phyloP scores from a whole-genome alignment of 2,797 vertebrate genomes.

The Neomorphus geoffroyi region DNA sequence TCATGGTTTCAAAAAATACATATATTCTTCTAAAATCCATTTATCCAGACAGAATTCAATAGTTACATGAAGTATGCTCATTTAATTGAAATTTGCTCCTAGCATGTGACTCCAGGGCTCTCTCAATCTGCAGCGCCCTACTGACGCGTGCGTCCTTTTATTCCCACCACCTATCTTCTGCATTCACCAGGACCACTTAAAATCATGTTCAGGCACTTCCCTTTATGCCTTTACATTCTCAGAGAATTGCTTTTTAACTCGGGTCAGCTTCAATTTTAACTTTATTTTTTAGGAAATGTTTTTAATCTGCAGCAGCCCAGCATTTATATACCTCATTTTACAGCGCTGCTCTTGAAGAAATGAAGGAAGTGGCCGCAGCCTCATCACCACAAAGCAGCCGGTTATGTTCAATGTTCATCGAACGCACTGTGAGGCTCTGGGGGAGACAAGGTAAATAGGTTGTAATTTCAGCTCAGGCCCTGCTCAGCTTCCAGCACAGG shows the following conservation, averaged over 20 bases:
- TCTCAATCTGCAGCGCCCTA: slow-evolving; percentile 21
- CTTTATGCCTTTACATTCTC: slow-evolving; percentile 60
- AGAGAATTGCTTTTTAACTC: slow-evolving; percentile 72
- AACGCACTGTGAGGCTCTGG: not conserved
- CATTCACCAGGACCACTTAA: slow-evolving; percentile 54
- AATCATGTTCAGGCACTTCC: slow-evolving; percentile 51
- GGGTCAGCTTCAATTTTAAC: slow-evolving; percentile 67
- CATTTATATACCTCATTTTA: slow-evolving; percentile 47
- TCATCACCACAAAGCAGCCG: not conserved
- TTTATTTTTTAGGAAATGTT: slow-evolving; percentile 53
- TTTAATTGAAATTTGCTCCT: slow-evolving; percentile 69
- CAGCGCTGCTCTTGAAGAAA: not conserved
- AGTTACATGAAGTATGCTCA: slow-evolving; percentile 54
- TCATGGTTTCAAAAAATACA: slow-evolving; percentile 62
- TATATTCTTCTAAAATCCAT: slow-evolving; percentile 70
- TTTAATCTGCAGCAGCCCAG: slow-evolving; percentile 53
- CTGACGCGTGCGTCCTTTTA: not conserved
- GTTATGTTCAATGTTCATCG: not conserved
- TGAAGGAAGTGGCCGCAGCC: not conserved
- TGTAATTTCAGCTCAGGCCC: not conserved
- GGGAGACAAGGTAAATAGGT: not conserved
- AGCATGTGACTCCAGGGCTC: slow-evolving; percentile 21
- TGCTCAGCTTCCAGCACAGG: not conserved
- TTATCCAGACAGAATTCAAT: slow-evolving; percentile 65
- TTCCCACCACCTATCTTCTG: slow-evolving; percentile 21